Percentiles rank a stretch among this genome's conserved stretches.
phyloP scores from a whole-genome alignment of 2,888 invertebrate species.

The Dynastes maya region DNA sequence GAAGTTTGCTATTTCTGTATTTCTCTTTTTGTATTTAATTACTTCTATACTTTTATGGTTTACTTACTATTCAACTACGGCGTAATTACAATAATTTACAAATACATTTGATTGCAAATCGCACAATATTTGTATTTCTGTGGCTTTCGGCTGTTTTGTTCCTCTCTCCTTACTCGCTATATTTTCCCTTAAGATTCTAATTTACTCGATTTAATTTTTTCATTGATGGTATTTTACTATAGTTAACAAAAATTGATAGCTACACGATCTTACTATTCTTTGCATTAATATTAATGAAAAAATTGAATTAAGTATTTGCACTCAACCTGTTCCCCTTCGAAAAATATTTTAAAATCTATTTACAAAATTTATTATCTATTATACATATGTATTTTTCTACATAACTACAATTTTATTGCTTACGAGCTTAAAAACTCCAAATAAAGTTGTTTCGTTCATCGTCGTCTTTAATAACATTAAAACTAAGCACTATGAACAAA shows the following conservation, averaged over 20 bases:
- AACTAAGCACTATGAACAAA: slow-evolving; percentile 45
- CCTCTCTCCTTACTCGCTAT: slow-evolving; percentile 3
- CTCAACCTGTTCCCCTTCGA: slow-evolving; percentile 34
- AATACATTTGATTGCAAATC: slow-evolving; percentile 70
- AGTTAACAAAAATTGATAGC: no score
- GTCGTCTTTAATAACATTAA: slow-evolving; percentile 40
- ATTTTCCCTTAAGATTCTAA: slow-evolving; percentile 20
- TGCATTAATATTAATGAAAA: slow-evolving; percentile 13
- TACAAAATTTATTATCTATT: slow-evolving; percentile 53
- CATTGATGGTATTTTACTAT: no score
- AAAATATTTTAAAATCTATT: slow-evolving; percentile 53
- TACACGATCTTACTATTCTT: no score
- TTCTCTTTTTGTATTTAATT: slow-evolving; percentile 46
- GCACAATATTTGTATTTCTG: slow-evolving; percentile 66
- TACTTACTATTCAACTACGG: slow-evolving; percentile 61
- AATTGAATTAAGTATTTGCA: slow-evolving; percentile 41
- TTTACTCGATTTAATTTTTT: slow-evolving; percentile 34
- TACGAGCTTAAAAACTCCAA: slow-evolving; percentile 54
- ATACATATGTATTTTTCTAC: slow-evolving; percentile 53
- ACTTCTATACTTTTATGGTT: slow-evolving; percentile 40
- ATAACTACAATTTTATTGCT: slow-evolving; percentile 56
- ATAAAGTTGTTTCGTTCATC: slow-evolving; percentile 45
- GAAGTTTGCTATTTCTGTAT: slow-evolving; percentile 52
- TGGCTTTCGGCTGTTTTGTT: slow-evolving; percentile 57
- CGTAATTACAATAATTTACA: slow-evolving; percentile 68